phyloP scores from a whole-genome alignment of 2,797 vertebrate genomes.

The Fringilla coelebs region DNA sequence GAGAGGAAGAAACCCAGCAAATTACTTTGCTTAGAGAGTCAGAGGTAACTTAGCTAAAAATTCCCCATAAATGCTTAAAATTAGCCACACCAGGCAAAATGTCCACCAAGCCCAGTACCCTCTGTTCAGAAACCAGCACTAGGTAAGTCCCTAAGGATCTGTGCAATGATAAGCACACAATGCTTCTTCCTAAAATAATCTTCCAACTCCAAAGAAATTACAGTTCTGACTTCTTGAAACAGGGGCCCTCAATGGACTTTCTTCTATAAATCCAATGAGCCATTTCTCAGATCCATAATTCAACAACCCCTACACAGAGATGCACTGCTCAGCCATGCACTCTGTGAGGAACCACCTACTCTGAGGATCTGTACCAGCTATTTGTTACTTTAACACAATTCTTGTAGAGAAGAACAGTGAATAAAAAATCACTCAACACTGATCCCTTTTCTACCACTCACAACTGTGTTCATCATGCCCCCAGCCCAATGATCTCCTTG shows the following conservation, averaged over 20 bases:
- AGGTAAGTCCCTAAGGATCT: background rate
- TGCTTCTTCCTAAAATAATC: background rate
- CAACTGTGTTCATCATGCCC: fast-evolving
- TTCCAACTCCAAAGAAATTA: background rate
- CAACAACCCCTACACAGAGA: background rate
- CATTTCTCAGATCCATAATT: background rate
- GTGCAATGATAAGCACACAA: background rate
- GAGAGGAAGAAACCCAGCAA: background rate
- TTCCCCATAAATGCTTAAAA: background rate
- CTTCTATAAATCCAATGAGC: background rate
- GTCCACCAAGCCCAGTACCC: background rate
- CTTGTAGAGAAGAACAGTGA: background rate
- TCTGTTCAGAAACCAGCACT: background rate
- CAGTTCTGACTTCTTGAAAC: background rate
- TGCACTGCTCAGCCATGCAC: background rate
- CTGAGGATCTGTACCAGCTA: fast-evolving
- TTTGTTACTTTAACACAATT: background rate
- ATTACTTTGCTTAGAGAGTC: background rate
- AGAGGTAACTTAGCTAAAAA: background rate
- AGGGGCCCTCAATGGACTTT: background rate
- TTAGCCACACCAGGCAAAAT: background rate
- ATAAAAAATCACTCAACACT: background rate
- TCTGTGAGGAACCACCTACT: background rate
- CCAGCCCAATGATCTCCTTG: background rate
- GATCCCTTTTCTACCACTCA: background rate